Conservation (phyloP, 2,113 vertebrate genomes). For the Synodontis membranacea region DNA sequence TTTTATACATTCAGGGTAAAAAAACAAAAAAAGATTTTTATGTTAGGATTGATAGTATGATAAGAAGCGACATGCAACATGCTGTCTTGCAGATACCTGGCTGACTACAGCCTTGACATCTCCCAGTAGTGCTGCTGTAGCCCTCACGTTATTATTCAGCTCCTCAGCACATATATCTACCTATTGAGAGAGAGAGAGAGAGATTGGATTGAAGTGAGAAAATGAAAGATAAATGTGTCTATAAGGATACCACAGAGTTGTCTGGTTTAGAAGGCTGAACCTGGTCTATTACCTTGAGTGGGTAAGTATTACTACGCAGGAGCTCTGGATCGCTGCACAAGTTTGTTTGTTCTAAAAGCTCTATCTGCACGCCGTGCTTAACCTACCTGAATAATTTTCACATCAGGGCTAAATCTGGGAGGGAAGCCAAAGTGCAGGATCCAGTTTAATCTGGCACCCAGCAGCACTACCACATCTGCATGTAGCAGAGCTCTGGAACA, state of each 20-base stretch:
- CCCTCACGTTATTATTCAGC: constrained; percentile 91
- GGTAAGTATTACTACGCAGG: neutral
- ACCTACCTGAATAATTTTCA: constrained; percentile 90
- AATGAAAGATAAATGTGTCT: neutral
- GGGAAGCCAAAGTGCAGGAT: constrained; percentile 96
- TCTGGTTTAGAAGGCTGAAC: neutral
- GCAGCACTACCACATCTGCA: constrained; percentile 88
- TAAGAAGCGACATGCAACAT: neutral
- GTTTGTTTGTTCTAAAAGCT: neutral
- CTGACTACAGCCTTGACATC: constrained; percentile 80
- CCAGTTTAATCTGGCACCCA: constrained; percentile 96
- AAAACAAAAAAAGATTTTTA: no score
- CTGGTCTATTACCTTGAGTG: neutral
- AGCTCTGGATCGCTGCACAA: neutral
- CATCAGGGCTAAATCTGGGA: constrained; percentile 82
- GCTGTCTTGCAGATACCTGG: constrained; percentile 75
- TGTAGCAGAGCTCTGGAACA: constrained; percentile 82
- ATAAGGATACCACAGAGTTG: neutral
- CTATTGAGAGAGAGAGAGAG: constrained; percentile 63
- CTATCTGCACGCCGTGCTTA: neutral
- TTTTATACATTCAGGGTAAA: neutral
- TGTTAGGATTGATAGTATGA: no score
- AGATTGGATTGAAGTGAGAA: neutral
- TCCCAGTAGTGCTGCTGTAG: constrained; percentile 83
- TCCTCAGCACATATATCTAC: constrained; percentile 95